Base-by-base conservation (phyloP, 2,113 vertebrate species). In the Calyptomena viridis region DNA sequence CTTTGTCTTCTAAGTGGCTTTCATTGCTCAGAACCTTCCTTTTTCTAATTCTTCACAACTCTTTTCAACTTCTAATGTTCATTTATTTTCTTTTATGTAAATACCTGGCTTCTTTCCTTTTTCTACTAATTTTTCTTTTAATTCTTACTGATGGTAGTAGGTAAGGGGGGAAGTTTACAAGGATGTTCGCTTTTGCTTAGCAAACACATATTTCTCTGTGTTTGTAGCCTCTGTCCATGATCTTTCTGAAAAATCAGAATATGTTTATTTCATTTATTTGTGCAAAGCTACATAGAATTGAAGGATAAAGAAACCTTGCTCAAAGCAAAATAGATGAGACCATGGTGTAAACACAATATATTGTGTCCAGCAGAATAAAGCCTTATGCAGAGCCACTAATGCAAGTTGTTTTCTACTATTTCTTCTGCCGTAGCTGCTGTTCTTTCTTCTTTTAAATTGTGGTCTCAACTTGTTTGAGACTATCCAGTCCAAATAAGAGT, bases 281-380 rank as follows among this genome's bases (percentile, higher is more conserved):
- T 59, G 31, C 44, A 39, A 73, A 37, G 2, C 12, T 44, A 31
- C 15, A 47, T 28, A n/a, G 14, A 64, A 50, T 11, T 64, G 22
- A 75, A 60, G 5, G 8, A 3, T 23, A 47, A 66, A 17, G 18
- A 75, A 71, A 56, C 8, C 21, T 80, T 67, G 11, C 25, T 77
- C 13, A 53, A 72, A 76, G 58, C 24, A 40, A 88, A 84, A 24
- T 24, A 50, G 7, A 5, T 37, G 5, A 77, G 39, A 35, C 39
- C 4, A 4, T 53, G 12, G 2, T 50, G 24, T 47, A 24, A 68
- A 46, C 17, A 42, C 3, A 2, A 8, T 14, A 12, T 6, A 3
- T 35, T 60, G 12, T 42, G 11, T 85, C 46, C 33, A n/a, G 33
- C 6, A 46, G 27, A 60, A 42, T 13, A 64, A 74, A 68, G 6